Evolutionary conservation across 2,888 invertebrate genomes (phyloP).

Genomic region (Strigamia maritima): DNA sequence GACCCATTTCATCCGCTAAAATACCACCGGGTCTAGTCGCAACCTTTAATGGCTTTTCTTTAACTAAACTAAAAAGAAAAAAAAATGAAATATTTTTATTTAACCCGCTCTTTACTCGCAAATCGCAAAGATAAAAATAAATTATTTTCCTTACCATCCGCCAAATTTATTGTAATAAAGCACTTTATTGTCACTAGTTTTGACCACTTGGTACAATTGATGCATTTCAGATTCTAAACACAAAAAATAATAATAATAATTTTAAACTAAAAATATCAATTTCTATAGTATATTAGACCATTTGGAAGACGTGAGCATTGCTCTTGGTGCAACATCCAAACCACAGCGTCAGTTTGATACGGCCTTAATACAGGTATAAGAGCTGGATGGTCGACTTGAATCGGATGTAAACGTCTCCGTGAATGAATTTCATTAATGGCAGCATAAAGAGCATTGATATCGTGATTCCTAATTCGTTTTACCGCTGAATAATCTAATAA

Average conservation of each 20-base stretch:
- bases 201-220: slow-evolving; percentile 49
- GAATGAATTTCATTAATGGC: slow-evolving; percentile 48
- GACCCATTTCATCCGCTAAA: slow-evolving; percentile 76
- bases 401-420: slow-evolving; percentile 36
- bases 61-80: slow-evolving; percentile 46
- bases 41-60: slow-evolving; percentile 45
- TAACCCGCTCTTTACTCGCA: no score
- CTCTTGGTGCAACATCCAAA: slow-evolving; percentile 68
- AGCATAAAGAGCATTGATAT: slow-evolving; percentile 49
- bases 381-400: slow-evolving; percentile 51
- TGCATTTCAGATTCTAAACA: not conserved
- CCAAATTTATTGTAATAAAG: slow-evolving; percentile 55
- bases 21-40: slow-evolving; percentile 63
- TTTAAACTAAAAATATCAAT: no score
- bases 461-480: slow-evolving; percentile 46
- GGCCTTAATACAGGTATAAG: slow-evolving; percentile 60
- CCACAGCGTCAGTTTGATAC: slow-evolving; percentile 65
- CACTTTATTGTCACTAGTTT: slow-evolving; percentile 47
- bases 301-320: not conserved
- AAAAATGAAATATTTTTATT: no score
- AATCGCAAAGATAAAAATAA: no score
- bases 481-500: not conserved
- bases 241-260: not conserved
- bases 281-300: not conserved
- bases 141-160: slow-evolving; percentile 49